Base-by-base conservation (phyloP, 1,140 invertebrate genomes). In the Drosophila bipectinata region DNA sequence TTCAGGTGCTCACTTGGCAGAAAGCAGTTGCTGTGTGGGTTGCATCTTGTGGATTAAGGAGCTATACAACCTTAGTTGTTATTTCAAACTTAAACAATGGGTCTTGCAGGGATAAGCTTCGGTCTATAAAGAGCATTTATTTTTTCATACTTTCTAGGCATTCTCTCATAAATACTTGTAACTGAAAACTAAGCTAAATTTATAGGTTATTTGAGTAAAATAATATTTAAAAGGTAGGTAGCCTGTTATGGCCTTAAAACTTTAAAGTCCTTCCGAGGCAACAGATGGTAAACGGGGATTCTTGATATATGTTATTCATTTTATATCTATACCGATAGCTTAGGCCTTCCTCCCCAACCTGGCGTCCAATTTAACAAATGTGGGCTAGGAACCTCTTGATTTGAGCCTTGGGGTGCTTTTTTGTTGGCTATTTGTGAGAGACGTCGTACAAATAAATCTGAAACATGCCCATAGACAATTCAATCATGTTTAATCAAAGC, bases 401-500 rank as follows among this genome's bases (percentile, higher is more conserved):
- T 14, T 9, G 9, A 47, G 9, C 6, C 9, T 24, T 9, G 18
- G 44, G 44, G 44, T 45, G 67, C 49, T 47, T 41, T 49, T 14
- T 39, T 48, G 26, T 28, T 34, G 62, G 34, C 32, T 81, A 66
- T 72, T 76, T 72, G 67, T 18, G 56, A 59, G 62, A 24, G 54
- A 54, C 54, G 51, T 62, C 62, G 60, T 56, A 69, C 71, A 72
- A 52, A 57, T 64, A 72, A 72, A 77, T 59, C 34, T 37, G 41
- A 51, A 62, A 75, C 74, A 71, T 77, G 77, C 63, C 64, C 61
- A 66, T 68, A 72, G 74, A 87, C 82, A 87, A 82, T 87, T 87
- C 75, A 87, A 82, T 88, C 78, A 88, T 77, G 74, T 82, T 87
- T 82, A 87, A 87, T 87, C 83, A 87, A 69, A 53, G 83, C 71